Conservation (phyloP, 2,113 vertebrate genomes). For the Podocnemis expansa region DNA sequence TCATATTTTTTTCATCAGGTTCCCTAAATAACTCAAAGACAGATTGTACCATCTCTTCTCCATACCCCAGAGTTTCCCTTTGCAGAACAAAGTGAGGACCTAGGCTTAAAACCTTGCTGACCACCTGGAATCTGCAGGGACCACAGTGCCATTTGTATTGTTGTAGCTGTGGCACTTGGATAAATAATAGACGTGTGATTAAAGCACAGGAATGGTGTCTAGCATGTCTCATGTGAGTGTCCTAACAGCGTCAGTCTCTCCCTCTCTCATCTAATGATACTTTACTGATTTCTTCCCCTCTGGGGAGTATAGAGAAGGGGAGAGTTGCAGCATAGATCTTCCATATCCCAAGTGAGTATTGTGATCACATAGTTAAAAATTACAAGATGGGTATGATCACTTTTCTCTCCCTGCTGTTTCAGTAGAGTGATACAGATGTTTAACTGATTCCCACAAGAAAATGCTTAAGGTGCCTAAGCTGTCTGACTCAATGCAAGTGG, state of each 20-base stretch:
- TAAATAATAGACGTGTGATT: not conserved
- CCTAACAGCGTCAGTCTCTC: not conserved
- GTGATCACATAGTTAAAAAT: too few relatives aligned
- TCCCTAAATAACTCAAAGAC: constrained; percentile 25
- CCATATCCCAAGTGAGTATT: not conserved
- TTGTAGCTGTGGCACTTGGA: not conserved
- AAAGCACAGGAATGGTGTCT: not conserved
- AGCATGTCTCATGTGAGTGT: not conserved
- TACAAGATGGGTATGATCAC: too few relatives aligned
- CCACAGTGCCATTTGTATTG: fast-evolving
- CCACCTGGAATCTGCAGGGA: fast-evolving
- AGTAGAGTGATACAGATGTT: too few relatives aligned
- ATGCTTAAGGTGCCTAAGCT: too few relatives aligned
- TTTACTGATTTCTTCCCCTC: not conserved
- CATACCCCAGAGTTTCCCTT: fast-evolving
- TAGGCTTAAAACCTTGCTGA: not conserved
- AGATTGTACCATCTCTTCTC: not conserved
- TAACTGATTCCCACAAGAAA: too few relatives aligned
- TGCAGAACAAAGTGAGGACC: not conserved
- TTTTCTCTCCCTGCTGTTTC: too few relatives aligned
- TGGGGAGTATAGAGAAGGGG: not conserved
- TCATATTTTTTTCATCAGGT: constrained; percentile 45
- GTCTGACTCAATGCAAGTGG: too few relatives aligned
- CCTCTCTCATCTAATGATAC: not conserved
- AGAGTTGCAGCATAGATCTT: not conserved